Conservation (phyloP, 2,888 invertebrate genomes). For the Phengaris arion region DNA sequence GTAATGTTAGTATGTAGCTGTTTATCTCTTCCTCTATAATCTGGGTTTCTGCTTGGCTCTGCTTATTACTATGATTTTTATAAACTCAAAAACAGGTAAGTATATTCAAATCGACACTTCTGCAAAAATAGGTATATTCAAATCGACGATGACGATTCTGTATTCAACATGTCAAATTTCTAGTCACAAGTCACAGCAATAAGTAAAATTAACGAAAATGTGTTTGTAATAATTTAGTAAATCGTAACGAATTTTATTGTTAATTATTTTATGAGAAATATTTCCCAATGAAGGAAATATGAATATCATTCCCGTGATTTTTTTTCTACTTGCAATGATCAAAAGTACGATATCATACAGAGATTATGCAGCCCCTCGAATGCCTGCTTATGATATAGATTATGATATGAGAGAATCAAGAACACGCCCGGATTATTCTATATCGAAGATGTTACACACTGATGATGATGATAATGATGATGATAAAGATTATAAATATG, state of each 20-base stretch:
- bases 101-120: too few species aligned
- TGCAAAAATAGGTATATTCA: too few species aligned
- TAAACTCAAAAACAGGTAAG: too few species aligned
- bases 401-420: background rate
- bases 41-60: too few species aligned
- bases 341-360: background rate
- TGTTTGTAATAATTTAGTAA: background rate
- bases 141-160: too few species aligned
- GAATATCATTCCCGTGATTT: background rate
- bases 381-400: constrained; percentile 20
- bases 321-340: background rate
- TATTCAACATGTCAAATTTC: constrained; percentile 59
- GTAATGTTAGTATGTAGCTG: too few species aligned
- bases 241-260: background rate
- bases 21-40: too few species aligned
- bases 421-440: background rate
- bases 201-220: constrained; percentile 54
- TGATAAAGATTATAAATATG: constrained; percentile 18
- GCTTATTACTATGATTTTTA: too few species aligned
- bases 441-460: background rate
- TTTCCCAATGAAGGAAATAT: constrained; percentile 2
- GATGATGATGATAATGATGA: background rate
- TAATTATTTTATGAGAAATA: background rate
- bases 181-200: constrained; percentile 59
- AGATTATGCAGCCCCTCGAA: constrained; percentile 13